A percentile compares a stretch with the other conserved stretches of the same genome.
phyloP scores from a whole-genome alignment of 2,797 vertebrate species.

The Artibeus lituratus region DNA sequence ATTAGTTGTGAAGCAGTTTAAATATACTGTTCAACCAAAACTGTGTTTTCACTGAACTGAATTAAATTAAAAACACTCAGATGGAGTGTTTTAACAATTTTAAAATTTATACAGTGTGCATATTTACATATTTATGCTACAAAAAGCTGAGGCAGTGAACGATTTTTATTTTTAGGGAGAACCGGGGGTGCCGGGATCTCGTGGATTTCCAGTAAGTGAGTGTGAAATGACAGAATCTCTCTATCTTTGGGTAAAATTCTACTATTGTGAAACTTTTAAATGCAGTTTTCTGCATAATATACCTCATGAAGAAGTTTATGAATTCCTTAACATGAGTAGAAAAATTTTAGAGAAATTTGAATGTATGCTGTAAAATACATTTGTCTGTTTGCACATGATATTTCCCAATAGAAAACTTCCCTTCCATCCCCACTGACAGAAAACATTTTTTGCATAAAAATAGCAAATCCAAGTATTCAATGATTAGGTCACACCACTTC shows the following conservation, averaged over 20 bases:
- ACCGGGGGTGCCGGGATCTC: constrained; percentile 91
- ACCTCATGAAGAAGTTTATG: not conserved
- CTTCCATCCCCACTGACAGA: not conserved
- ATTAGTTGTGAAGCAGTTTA: not conserved
- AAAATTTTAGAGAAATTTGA: not conserved
- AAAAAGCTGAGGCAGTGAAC: constrained; percentile 6
- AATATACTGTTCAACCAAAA: constrained; percentile 4
- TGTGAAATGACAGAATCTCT: not conserved
- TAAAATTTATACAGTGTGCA: not conserved
- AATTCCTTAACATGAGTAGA: not conserved
- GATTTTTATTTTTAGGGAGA: constrained; percentile 89
- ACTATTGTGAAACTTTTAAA: not conserved
- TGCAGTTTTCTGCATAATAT: not conserved
- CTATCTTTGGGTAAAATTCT: constrained; percentile 19
- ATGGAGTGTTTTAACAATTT: constrained; percentile 16
- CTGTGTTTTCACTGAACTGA: not conserved
- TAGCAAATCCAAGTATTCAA: not conserved
- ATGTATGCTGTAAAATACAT: not conserved
- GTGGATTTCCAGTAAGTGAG: constrained; percentile 92
- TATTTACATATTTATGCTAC: not conserved
- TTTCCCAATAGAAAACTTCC: not conserved
- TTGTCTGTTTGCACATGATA: not conserved
- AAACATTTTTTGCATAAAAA: not conserved
- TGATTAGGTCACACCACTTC: not conserved
- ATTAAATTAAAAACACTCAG: not conserved